Conservation (phyloP, 2,888 invertebrate species). For the Himalopsyche japonica region DNA sequence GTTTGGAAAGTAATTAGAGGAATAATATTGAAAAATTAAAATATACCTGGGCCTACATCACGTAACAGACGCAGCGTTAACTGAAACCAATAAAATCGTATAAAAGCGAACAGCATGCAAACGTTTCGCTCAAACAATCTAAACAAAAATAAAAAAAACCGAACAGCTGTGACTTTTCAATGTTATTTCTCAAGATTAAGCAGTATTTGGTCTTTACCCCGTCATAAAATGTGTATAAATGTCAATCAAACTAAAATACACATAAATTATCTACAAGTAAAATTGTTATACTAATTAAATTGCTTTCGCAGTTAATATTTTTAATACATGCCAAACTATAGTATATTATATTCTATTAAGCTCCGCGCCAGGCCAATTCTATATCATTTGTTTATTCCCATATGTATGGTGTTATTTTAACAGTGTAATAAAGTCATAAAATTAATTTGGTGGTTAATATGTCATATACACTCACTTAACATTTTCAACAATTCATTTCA, state of each 20-base stretch:
- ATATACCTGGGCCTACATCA: no score
- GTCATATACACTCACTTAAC: no score
- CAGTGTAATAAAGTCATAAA: not conserved
- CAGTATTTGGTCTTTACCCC: not conserved
- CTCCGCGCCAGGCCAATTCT: not conserved
- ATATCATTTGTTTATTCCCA: not conserved
- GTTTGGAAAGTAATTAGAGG: not conserved
- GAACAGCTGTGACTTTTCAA: not conserved
- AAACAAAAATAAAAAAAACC: not conserved
- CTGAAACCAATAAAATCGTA: no score
- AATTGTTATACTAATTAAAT: not conserved
- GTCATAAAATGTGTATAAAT: not conserved
- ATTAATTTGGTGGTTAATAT: not conserved
- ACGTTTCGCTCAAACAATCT: no score
- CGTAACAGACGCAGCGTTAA: no score
- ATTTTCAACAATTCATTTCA: no score
- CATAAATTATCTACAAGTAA: not conserved
- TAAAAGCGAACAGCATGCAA: no score
- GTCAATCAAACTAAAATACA: not conserved
- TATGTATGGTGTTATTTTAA: not conserved
- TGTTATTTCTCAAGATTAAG: not conserved
- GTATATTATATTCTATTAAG: not conserved
- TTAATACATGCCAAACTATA: conserved; percentile 6
- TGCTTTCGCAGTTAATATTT: not conserved
- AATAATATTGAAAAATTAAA: not conserved